These are phyloP conservation scores for Okapia johnstoni DNA, from an alignment of 2,113 vertebrate genomes.

Conservation along the genomic window DNA sequence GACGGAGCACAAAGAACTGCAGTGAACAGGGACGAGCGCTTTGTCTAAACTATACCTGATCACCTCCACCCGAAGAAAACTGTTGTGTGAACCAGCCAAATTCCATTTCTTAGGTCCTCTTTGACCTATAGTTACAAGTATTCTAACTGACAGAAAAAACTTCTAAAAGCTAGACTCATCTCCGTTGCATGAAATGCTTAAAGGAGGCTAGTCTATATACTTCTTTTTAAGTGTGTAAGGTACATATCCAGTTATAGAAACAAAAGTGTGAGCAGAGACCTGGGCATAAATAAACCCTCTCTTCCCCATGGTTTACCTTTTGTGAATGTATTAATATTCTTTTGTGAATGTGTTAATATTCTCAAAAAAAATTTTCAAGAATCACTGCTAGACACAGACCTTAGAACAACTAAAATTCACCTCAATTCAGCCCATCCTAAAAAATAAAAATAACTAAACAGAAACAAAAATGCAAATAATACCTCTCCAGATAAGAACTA, in stretches of 20 bases:
- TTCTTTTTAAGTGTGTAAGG: not conserved
- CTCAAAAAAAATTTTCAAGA: not conserved
- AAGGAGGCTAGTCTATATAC: not conserved
- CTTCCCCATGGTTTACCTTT: not conserved
- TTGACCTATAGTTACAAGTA: not conserved
- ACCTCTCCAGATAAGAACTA: not conserved
- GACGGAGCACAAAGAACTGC: not conserved
- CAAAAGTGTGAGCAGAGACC: not conserved
- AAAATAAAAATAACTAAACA: not conserved
- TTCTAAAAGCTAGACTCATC: not conserved
- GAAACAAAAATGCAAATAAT: conserved; percentile 2
- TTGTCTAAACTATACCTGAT: not conserved
- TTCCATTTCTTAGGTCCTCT: not conserved
- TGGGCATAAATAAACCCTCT: not conserved
- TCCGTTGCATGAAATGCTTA: not conserved
- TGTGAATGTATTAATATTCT: not conserved
- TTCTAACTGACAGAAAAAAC: not conserved
- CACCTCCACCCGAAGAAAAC: not conserved
- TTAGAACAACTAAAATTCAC: not conserved
- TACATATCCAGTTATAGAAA: not conserved
- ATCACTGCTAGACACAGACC: not conserved
- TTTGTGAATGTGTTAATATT: not conserved
- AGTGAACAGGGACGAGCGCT: not conserved
- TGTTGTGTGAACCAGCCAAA: not conserved
- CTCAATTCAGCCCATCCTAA: not conserved